Base-by-base conservation (phyloP, 1,140 invertebrate genomes). In the Bradysia coprophila region DNA sequence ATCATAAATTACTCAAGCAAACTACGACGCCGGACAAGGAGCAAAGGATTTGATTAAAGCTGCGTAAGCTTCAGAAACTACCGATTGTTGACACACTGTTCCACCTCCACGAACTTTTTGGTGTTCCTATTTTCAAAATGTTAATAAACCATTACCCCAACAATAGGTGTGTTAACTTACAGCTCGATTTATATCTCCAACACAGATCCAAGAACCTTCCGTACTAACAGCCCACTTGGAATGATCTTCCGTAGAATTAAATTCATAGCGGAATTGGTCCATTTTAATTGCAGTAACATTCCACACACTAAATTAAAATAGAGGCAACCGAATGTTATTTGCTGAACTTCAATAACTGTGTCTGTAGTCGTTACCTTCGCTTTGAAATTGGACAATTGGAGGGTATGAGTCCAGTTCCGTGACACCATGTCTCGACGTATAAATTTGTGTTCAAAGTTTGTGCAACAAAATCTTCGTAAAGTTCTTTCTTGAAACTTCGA, bases 111-210 rank as follows among this genome's bases (percentile, higher is more conserved):
- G 68, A 0, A 67, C 57, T 43, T 75, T 72, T 64, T 93, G 88
- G 9, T 72, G 69, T 48, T 71, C 55, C 76, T 83, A n/a, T n/a
- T n/a, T n/a, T n/a, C 58, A 8, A 70, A 69, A 48, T 40, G 42
- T 41, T 41, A 45, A 40, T n/a, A 38, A 37, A 15, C 39, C 21
- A 31, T 43, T 44, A 40, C 21, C 43, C 41, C 21, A 18, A 37
- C 38, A 45, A 34, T 5, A 31, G 42, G 1, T 41, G 41, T 34
- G 41, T 41, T 28, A 45, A 42, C n/a, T 67, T 62, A 87, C 82
- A 59, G 81, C 79, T 70, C 91, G 71, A 58, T 96, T 96, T 18
- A 95, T 90, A 57, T 94, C 91, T 11, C 86, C 88, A 13, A 95
- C 74, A 56, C 92, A 96, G 43, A 80, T 71, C 81, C 83, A 91